Conservation (phyloP, 2,797 vertebrate species). For the Diplodus puntazzo region DNA sequence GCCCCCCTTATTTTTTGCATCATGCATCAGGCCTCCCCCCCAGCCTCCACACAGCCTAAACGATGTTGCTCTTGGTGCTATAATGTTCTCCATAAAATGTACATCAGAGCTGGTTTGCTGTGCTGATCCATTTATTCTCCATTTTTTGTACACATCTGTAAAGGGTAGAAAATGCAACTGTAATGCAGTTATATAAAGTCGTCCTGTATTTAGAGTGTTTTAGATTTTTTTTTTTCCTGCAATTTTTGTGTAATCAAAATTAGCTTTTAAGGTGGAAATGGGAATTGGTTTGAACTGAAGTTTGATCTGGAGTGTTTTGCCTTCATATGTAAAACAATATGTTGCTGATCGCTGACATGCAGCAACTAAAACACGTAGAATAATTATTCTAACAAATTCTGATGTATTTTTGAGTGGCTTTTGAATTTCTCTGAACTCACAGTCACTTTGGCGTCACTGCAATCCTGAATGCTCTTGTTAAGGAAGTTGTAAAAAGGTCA, state of each 20-base stretch:
- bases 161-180: background rate
- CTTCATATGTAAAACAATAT: conserved; percentile 10
- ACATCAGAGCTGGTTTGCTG: conserved; percentile 27
- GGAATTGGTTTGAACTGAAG: conserved; percentile 7
- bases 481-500: background rate
- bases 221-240: background rate
- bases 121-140: background rate
- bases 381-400: conserved; percentile 23
- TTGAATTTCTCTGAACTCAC: background rate
- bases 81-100: conserved; percentile 44
- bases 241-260: conserved; percentile 16
- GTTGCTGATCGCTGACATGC: background rate
- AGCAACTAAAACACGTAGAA: background rate
- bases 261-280: conserved; percentile 1
- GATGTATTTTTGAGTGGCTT: background rate
- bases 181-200: background rate
- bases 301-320: background rate
- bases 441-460: background rate
- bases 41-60: conserved; percentile 30
- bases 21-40: conserved; percentile 59
- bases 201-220: background rate
- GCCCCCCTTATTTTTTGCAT: conserved; percentile 60
- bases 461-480: conserved; percentile 1
- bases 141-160: background rate
- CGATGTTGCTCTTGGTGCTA: conserved; percentile 27